Evolutionary conservation across 2,888 invertebrate species (phyloP), one percentile per base, ranked within the genome.

Genomic region (Cantharis flavilabris): DNA sequence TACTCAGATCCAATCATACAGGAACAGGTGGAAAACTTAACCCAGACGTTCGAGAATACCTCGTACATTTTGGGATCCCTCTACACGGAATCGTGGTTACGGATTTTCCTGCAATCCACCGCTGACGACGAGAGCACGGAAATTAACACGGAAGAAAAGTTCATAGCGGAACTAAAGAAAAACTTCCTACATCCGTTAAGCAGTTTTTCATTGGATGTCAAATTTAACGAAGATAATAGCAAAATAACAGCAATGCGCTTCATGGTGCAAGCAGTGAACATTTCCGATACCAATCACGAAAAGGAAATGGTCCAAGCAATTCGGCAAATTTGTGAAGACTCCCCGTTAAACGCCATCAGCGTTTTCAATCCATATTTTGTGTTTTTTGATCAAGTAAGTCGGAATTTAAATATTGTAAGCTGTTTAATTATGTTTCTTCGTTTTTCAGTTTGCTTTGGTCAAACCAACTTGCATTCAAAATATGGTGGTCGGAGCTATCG

Each of bases 331-430:
- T 95, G 96, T 81, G 89, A 91, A 11, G 92, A 94, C 62, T 95
- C 96, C 0, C 91, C 93, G 3, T 87, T 97, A 11, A 97, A 97
- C 85, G 96, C 94, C 72, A n/a, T n/a, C n/a, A 97, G 96, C 23
- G 97, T 98, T 3, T 98, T 97, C 87, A 97, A 98, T 90, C 97
- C 98, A 0, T 97, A 97, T 87, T 98, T 98, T 86, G 96, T 98
- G 13, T 98, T 97, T 89, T 98, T 98, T 85, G 98, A 98, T 89
- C 95, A 95, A 91, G 93, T 93, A 88, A 86, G 82, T 18, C 33
- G 11, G 13, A 23, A 23, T 30, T 64, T 16, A 16, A 49, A 13
- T 5, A 16, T 5, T 13, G n/a, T 1, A 14, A 0, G 3, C 62
- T 3, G 18, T n/a, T 23, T 18, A 67, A 23, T 62, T 72, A 75